Evolutionary conservation across 2,797 vertebrate species (phyloP).

Genomic region (Molossus alvarezi): DNA sequence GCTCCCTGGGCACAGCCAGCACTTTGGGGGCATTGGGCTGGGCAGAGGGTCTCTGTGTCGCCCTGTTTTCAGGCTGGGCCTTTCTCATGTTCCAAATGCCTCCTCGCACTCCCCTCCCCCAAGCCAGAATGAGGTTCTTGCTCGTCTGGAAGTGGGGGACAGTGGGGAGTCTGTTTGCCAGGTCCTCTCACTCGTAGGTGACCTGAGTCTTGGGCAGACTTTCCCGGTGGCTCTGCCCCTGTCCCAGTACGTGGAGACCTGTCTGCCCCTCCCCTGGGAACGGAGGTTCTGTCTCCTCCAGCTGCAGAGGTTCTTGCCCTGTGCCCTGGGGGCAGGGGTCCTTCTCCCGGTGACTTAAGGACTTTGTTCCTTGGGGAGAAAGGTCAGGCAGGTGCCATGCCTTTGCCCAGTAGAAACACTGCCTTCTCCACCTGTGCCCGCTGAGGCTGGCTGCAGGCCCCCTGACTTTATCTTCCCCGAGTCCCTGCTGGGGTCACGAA

Average conservation of each 20-base stretch:
- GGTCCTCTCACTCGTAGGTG: no score
- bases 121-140: accelerated
- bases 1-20: no score
- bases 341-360: no score
- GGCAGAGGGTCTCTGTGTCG: not conserved
- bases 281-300: not conserved
- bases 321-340: not conserved
- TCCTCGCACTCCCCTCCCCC: not conserved
- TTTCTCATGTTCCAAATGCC: not conserved
- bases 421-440: no score
- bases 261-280: not conserved
- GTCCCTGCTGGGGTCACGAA: not conserved
- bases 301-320: not conserved
- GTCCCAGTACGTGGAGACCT: not conserved
- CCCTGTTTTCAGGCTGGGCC: not conserved
- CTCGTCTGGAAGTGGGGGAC: not conserved
- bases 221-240: not conserved
- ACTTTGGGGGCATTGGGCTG: no score
- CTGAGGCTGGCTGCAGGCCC: not conserved
- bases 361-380: not conserved
- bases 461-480: no score
- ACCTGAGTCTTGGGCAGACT: not conserved
- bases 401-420: not conserved
- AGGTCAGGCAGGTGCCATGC: not conserved
- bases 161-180: not conserved